phyloP scores from a whole-genome alignment of 2,888 invertebrate species.

The Dryococelus australis region DNA sequence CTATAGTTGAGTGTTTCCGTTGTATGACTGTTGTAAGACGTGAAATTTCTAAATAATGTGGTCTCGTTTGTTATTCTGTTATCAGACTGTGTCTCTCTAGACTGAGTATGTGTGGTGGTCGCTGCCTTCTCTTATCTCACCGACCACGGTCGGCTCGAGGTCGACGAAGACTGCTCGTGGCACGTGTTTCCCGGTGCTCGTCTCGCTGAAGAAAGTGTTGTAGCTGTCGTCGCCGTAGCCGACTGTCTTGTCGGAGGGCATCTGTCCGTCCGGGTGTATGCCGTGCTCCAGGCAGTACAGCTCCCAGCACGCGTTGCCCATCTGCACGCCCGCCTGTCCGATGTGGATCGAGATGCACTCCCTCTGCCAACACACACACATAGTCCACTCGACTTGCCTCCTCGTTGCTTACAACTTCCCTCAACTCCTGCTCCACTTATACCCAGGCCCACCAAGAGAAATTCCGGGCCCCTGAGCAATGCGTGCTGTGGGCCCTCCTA shows the following conservation, averaged over 20 bases:
- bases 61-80: too few relatives aligned
- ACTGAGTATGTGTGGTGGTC: too few relatives aligned
- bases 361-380: constrained; percentile 49
- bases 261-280: constrained; percentile 62
- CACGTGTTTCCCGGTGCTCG: constrained; percentile 68
- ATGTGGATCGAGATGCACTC: constrained; percentile 60
- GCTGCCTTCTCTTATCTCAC: constrained; percentile 53
- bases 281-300: constrained; percentile 57
- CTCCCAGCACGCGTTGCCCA: constrained; percentile 57
- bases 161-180: constrained; percentile 68
- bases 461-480: too few relatives aligned
- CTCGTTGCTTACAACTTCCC: too few relatives aligned
- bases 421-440: too few relatives aligned
- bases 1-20: too few relatives aligned
- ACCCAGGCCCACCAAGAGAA: too few relatives aligned
- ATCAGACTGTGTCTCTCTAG: too few relatives aligned
- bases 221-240: constrained; percentile 58
- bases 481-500: too few relatives aligned
- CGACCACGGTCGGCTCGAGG: constrained; percentile 69
- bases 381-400: too few relatives aligned
- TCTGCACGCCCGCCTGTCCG: constrained; percentile 59
- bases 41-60: background rate
- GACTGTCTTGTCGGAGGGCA: constrained; percentile 64
- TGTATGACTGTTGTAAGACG: too few relatives aligned
- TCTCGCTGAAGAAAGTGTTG: constrained; percentile 62